Conservation (phyloP, 1,140 invertebrate genomes). For the Brachionus koreanus region DNA sequence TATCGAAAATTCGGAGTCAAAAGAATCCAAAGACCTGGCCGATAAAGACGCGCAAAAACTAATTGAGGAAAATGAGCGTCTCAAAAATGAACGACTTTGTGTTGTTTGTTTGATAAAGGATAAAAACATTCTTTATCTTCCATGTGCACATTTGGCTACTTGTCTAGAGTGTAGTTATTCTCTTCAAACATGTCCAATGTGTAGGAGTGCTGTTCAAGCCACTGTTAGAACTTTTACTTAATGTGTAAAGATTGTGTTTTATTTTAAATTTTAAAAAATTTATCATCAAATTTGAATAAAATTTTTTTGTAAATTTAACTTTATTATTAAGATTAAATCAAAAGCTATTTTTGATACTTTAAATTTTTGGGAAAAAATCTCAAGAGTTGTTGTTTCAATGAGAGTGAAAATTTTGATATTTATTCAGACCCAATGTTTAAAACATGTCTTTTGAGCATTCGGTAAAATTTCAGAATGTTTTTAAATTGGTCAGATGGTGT, state of each 20-base stretch:
- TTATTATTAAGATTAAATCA: too few species aligned
- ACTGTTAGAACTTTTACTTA: slow-evolving; percentile 35
- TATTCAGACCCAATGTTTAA: too few species aligned
- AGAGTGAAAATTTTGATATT: too few species aligned
- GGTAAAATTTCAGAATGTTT: too few species aligned
- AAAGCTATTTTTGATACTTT: too few species aligned
- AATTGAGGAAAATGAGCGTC: slow-evolving; percentile 18
- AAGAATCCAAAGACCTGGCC: neutral
- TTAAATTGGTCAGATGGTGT: too few species aligned
- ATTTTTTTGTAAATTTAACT: neutral
- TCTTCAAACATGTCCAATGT: slow-evolving; percentile 29
- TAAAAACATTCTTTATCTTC: slow-evolving; percentile 23
- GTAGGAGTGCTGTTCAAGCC: slow-evolving; percentile 12
- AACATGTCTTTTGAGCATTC: too few species aligned
- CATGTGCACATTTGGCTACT: slow-evolving; percentile 29
- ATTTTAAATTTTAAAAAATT: neutral
- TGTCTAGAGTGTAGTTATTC: slow-evolving; percentile 35
- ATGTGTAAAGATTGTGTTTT: slow-evolving; percentile 9
- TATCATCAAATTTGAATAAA: neutral
- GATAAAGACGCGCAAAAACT: neutral
- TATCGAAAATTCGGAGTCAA: neutral
- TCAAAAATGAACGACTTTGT: slow-evolving; percentile 34
- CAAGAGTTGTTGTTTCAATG: too few species aligned
- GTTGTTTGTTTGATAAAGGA: neutral
- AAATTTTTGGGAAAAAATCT: too few species aligned